Conservation (phyloP, 1,140 invertebrate species). For the Metaphire vulgaris region DNA sequence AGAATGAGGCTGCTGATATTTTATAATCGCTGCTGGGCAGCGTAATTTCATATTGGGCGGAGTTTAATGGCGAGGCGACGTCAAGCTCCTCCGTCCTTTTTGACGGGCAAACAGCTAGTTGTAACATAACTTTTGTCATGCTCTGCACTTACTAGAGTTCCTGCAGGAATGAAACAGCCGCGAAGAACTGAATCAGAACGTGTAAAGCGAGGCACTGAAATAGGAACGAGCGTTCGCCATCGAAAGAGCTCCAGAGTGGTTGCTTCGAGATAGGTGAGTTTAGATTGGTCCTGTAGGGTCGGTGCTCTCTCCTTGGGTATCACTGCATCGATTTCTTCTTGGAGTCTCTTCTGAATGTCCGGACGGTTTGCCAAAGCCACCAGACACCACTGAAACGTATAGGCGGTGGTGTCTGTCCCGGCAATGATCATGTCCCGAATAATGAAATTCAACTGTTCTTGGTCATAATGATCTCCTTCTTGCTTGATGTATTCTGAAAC, state of each 20-base stretch:
- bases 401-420: constrained; percentile 80
- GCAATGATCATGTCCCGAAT: constrained; percentile 74
- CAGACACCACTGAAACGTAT: constrained; percentile 57
- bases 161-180: no score
- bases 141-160: no score
- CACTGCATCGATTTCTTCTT: constrained; percentile 70
- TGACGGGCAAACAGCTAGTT: no score
- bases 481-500: no score
- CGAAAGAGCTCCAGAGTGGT: constrained; percentile 1
- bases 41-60: no score
- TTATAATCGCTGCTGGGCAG: no score
- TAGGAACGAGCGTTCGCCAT: neutral
- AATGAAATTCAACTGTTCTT: constrained; percentile 36
- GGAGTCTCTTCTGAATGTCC: constrained; percentile 66
- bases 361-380: constrained; percentile 41
- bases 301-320: constrained; percentile 70
- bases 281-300: constrained; percentile 62
- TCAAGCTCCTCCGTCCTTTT: no score
- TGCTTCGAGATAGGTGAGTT: constrained; percentile 1
- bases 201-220: constrained; percentile 4
- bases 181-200: neutral
- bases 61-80: no score
- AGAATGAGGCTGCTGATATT: no score
- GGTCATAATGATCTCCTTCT: no score
- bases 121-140: no score